These are phyloP conservation scores for Dipodomys spectabilis DNA, from an alignment of 2,113 vertebrate species.

Conservation along the genomic window DNA sequence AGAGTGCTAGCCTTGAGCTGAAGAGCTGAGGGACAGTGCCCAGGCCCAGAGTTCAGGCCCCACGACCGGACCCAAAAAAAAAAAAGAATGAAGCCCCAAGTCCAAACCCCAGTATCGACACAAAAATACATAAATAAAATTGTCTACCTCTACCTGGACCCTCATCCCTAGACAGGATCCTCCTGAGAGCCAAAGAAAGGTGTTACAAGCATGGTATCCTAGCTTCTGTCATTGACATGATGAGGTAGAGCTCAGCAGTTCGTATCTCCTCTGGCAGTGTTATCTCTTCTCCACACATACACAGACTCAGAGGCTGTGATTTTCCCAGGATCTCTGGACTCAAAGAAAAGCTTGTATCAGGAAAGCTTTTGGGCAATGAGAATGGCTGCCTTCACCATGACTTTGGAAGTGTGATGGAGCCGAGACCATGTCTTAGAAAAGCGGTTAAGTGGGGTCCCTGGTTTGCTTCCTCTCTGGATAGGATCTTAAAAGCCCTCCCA, in stretches of 20 bases:
- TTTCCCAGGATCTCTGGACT: background rate
- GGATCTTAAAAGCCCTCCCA: background rate
- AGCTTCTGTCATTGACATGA: background rate
- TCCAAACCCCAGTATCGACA: no score
- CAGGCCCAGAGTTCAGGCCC: no score
- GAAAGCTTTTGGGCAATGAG: background rate
- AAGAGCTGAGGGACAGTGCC: no score
- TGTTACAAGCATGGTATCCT: background rate
- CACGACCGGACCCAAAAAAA: no score
- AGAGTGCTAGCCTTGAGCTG: no score
- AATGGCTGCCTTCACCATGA: background rate
- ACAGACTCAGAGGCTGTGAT: background rate
- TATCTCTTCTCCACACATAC: background rate
- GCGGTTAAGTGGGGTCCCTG: background rate
- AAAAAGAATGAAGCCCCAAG: no score
- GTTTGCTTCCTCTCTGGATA: background rate
- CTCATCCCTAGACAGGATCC: background rate
- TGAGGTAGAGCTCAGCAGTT: background rate
- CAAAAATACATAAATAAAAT: no score
- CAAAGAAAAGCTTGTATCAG: background rate
- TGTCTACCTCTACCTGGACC: background rate
- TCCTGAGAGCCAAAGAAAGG: background rate
- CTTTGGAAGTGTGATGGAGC: background rate
- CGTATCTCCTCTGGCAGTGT: background rate
- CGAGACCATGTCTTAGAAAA: background rate